Evolutionary conservation across 2,113 vertebrate species (phyloP).

Genomic region (Neodontobutis hainanensis): DNA sequence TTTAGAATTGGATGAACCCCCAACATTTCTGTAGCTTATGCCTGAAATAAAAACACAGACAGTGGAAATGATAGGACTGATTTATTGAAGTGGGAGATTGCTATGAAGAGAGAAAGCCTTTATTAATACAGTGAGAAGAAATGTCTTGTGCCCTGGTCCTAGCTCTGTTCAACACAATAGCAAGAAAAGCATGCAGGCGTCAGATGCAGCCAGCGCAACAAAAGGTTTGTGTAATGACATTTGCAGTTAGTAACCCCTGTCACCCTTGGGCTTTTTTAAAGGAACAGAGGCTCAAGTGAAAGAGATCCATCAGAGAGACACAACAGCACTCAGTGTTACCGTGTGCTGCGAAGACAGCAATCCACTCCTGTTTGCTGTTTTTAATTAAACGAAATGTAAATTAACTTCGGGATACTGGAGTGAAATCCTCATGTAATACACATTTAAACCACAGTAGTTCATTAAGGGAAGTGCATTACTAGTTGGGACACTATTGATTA

Average conservation of each 20-base stretch:
- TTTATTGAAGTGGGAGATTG: slow-evolving; percentile 48
- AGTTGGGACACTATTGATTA: slow-evolving; percentile 48
- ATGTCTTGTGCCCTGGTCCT: neutral
- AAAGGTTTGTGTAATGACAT: slow-evolving; percentile 51
- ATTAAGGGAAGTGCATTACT: slow-evolving; percentile 27
- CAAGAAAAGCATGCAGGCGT: slow-evolving; percentile 12
- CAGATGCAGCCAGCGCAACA: slow-evolving; percentile 33
- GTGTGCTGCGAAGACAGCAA: slow-evolving; percentile 5
- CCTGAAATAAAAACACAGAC: slow-evolving; percentile 23
- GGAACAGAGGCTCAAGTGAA: slow-evolving; percentile 22
- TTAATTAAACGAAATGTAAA: slow-evolving; percentile 16
- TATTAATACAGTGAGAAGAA: slow-evolving; percentile 14
- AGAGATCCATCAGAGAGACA: slow-evolving; percentile 13
- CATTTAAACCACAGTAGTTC: slow-evolving; percentile 28
- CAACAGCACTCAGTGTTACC: slow-evolving; percentile 9
- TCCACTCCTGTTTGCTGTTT: slow-evolving; percentile 22
- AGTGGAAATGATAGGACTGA: slow-evolving; percentile 18
- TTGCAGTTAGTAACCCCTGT: slow-evolving; percentile 47
- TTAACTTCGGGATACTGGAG: slow-evolving; percentile 7
- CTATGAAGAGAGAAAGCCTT: neutral
- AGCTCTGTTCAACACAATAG: slow-evolving; percentile 34
- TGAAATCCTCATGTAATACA: slow-evolving; percentile 8
- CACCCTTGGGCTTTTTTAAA: slow-evolving; percentile 20
- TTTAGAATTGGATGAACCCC: too few species aligned
- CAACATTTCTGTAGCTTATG: neutral